Base-by-base conservation (phyloP, 2,113 vertebrate genomes). In the Formicarius rufipectus region DNA sequence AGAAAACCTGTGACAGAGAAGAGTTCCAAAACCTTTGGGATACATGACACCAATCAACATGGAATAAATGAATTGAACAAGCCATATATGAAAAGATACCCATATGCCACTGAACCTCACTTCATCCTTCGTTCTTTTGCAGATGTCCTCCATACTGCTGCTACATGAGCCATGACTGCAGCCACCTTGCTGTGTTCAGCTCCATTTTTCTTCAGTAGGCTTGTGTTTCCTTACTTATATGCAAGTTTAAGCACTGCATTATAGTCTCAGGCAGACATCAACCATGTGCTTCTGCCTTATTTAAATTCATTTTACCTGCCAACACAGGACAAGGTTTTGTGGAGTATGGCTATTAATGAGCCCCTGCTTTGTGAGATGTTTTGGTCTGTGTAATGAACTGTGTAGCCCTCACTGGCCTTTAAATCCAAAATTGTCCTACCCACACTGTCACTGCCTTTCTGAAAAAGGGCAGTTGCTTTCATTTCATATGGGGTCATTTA, bases 231-330 rank as follows among this genome's bases (percentile, higher is more conserved):
- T 58, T 56, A 42, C 7, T 5, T 40, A 69, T 5, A 12, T 69
- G 72, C 75, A 90, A 73, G 50, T 88, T 80, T 58, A 83, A 93
- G 78, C 89, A 63, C 44, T 83, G 45, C 55, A 35, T 91, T 87
- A 76, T 69, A 85, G 81, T 55, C 78, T 76, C 42, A 55, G 76
- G 87, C 72, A 83, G 75, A 47, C 59, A 77, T 12, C 68, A 84
- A 4, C 27, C 30, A 30, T 30, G 31, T 56, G 21, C 14, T 67
- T 93, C 55, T 91, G 59, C n/a, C 82, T 71, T 35, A 75, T 53
- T 91, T 89, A 73, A 82, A 87, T 87, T 84, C 5, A 75, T 75
- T 90, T 69, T 31, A 85, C 55, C 31, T 91, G 63, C 59, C 75
- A 86, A 44, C 42, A 44, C 23, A 80, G 72, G 42, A 75, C 40